Conservation (phyloP, 2,888 invertebrate species). For the Cylindroiulus punctatus region DNA sequence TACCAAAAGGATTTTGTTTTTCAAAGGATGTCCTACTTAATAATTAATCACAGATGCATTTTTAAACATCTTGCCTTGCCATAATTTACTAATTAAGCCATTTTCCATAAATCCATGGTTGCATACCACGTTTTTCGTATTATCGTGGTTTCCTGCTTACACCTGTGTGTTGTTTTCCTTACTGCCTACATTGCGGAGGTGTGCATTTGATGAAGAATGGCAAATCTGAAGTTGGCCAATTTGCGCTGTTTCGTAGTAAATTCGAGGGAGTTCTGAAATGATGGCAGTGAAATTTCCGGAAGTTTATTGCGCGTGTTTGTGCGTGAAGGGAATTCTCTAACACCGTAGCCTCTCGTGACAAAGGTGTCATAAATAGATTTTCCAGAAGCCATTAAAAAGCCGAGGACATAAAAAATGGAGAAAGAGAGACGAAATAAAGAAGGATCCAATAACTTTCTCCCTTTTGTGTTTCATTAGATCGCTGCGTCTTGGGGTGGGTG, state of each 20-base stretch:
- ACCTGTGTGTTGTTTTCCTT: no score
- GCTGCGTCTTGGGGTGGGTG: background rate
- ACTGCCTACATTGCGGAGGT: no score
- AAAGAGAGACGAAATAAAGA: slow-evolving; percentile 39
- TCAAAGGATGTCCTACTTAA: no score
- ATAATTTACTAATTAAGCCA: no score
- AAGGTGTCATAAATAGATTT: slow-evolving; percentile 47
- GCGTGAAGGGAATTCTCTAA: background rate
- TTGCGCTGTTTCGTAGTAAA: background rate
- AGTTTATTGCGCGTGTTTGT: background rate
- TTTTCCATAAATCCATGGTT: no score
- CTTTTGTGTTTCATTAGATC: slow-evolving; percentile 30
- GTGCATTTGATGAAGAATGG: background rate
- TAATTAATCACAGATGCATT: no score
- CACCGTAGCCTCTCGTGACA: background rate
- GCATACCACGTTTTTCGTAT: no score
- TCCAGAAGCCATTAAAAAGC: slow-evolving; percentile 8
- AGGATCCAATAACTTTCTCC: slow-evolving; percentile 44
- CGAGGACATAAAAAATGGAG: slow-evolving; percentile 23
- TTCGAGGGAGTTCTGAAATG: background rate
- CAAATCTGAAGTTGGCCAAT: background rate
- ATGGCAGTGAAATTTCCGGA: background rate
- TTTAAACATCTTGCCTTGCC: no score
- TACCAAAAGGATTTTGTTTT: no score
- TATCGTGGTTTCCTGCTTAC: no score